phyloP scores from a whole-genome alignment of 2,113 vertebrate species.

The Pitta sordida region DNA sequence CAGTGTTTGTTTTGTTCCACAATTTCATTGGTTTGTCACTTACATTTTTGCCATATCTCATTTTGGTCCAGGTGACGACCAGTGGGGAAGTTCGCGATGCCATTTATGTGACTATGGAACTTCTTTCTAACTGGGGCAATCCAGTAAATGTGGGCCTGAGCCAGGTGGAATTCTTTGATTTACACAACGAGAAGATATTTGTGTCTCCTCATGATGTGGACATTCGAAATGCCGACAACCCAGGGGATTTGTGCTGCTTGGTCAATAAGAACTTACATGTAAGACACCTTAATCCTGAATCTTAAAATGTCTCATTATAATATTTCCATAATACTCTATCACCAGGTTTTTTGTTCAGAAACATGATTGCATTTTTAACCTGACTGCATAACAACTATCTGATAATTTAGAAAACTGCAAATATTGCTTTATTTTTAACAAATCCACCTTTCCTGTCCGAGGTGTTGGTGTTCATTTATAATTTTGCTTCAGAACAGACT shows the following conservation, averaged over 20 bases:
- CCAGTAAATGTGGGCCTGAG: constrained; percentile 81
- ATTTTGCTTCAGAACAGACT: neutral
- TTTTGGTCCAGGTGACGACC: neutral
- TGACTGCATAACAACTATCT: neutral
- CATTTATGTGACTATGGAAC: constrained; percentile 89
- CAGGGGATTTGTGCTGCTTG: constrained; percentile 83
- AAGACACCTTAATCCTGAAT: constrained; percentile 22
- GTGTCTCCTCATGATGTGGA: constrained; percentile 92
- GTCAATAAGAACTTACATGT: constrained; percentile 85
- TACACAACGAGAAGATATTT: constrained; percentile 76
- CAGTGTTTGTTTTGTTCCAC: neutral
- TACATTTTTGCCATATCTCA: neutral
- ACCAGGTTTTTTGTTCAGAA: neutral
- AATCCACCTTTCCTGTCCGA: neutral
- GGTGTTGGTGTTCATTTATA: neutral
- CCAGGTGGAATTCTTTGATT: constrained; percentile 90
- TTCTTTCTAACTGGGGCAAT: constrained; percentile 94
- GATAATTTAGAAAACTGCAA: neutral
- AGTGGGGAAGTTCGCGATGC: constrained; percentile 67
- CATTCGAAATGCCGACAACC: constrained; percentile 77
- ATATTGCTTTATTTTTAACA: neutral
- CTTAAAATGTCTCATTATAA: neutral
- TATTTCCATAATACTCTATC: neutral
- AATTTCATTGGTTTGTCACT: neutral
- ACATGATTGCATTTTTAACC: neutral